Evolutionary conservation across 2,797 vertebrate genomes (phyloP).

Genomic region (Sparidentex hasta): DNA sequence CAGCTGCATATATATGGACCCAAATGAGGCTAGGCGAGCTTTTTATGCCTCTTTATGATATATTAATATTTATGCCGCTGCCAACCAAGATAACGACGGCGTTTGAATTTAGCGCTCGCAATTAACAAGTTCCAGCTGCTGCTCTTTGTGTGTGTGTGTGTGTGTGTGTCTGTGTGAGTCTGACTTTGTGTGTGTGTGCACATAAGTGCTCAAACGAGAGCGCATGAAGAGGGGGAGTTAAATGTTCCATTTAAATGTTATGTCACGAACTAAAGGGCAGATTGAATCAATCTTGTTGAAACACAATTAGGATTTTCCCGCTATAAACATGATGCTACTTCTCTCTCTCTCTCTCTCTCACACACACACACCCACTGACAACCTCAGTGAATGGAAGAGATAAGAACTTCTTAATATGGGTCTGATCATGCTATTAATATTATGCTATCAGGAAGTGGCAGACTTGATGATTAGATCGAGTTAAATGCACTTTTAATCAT

Average conservation of each 20-base stretch:
- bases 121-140: constrained; percentile 80
- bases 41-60: constrained; percentile 77
- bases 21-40: constrained; percentile 66
- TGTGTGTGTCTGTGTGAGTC: constrained; percentile 7
- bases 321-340: constrained; percentile 61
- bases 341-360: constrained; percentile 5
- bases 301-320: constrained; percentile 67
- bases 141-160: constrained; percentile 39
- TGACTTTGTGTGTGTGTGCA: background rate
- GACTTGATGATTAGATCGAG: constrained; percentile 27
- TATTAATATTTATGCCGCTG: constrained; percentile 82
- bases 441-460: constrained; percentile 54
- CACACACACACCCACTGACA: background rate
- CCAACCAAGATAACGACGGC: constrained; percentile 66
- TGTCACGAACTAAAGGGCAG: constrained; percentile 73
- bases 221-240: constrained; percentile 47
- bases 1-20: constrained; percentile 80
- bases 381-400: constrained; percentile 23
- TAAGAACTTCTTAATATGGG: constrained; percentile 28
- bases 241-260: constrained; percentile 77
- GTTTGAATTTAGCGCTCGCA: constrained; percentile 78
- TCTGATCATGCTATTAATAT: constrained; percentile 59
- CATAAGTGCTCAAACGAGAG: constrained; percentile 34
- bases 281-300: constrained; percentile 73
- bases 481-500: constrained; percentile 59